Conservation (phyloP, 2,113 vertebrate genomes). For the Anoplopoma fimbria region DNA sequence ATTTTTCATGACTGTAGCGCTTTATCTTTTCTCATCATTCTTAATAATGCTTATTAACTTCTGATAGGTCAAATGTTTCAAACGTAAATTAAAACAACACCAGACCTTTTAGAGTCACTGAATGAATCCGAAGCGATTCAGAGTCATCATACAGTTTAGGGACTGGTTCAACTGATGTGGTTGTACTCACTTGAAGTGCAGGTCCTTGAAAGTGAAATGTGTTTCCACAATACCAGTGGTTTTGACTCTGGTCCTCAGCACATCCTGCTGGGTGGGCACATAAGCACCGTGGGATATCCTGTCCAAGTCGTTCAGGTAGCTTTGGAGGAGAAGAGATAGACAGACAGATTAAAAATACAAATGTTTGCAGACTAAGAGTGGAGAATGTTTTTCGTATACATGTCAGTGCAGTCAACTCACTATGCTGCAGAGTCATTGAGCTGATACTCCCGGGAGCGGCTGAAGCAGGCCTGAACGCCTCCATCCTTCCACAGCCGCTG, state of each 20-base stretch:
- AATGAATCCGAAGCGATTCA: not conserved
- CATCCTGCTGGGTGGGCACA: conserved; percentile 97
- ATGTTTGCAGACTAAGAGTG: not conserved
- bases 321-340: conserved; percentile 60
- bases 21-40: not conserved
- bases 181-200: conserved; percentile 96
- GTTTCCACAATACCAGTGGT: conserved; percentile 99
- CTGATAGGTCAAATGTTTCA: not conserved
- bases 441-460: conserved; percentile 97
- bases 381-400: not conserved
- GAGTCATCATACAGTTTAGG: not conserved
- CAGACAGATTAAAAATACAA: not conserved
- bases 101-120: not conserved
- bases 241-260: conserved; percentile 98
- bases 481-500: conserved; percentile 96
- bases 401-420: conserved; percentile 86
- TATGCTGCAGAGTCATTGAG: conserved; percentile 99
- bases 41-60: not conserved
- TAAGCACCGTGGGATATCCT: conserved; percentile 93
- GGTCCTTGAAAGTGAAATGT: conserved; percentile 99
- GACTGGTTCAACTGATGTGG: not conserved
- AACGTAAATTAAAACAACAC: not conserved
- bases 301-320: conserved; percentile 98
- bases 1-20: not conserved
- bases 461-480: conserved; percentile 95